Evolutionary conservation across 2,888 invertebrate species (phyloP), one percentile per base, ranked within the genome.

Genomic region (Drosophila anomalata): DNA sequence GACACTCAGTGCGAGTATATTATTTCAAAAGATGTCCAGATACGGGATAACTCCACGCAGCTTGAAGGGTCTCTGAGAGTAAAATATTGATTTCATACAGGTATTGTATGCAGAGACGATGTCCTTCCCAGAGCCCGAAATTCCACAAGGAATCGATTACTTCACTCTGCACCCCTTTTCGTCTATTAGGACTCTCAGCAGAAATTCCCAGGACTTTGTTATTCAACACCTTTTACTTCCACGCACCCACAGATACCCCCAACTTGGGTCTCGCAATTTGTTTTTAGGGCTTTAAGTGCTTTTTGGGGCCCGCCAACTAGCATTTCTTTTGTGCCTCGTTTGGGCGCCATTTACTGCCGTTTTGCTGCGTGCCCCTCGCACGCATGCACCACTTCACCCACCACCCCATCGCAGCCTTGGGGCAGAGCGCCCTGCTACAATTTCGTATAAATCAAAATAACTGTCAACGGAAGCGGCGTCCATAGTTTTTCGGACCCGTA

Each of bases 401-500:
- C 17, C 17, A 17, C 63, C 47, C 29, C 47, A 17, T 12, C 65
- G 66, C 17, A 31, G 24, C 12, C 31, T 50, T 20, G 51, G 54
- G 67, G 31, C 44, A 51, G 57, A 11, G 57, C 39, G 52, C 24
- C 47, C 61, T 51, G 54, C 80, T 83, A 79, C 72, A 86, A 75
- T 61, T 73, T 58, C 74, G 55, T 88, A 86, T 86, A 86, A 86
- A 86, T 86, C 85, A 86, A 86, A 86, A 86, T 86, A 86, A 86
- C 89, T 88, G 85, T 86, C 85, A 88, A 73, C 85, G 89, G 88
- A 88, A 88, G 63, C 88, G 84, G 70, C 88, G 75, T 76, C 88
- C 85, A 88, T 88, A 83, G 82, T 82, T 82, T 87, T 71, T 73
- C 68, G 74, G 54, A 67, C 77, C 76, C 84, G 67, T 52, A 54